phyloP scores from a whole-genome alignment of 2,888 invertebrate genomes.

The Clivina fossor region DNA sequence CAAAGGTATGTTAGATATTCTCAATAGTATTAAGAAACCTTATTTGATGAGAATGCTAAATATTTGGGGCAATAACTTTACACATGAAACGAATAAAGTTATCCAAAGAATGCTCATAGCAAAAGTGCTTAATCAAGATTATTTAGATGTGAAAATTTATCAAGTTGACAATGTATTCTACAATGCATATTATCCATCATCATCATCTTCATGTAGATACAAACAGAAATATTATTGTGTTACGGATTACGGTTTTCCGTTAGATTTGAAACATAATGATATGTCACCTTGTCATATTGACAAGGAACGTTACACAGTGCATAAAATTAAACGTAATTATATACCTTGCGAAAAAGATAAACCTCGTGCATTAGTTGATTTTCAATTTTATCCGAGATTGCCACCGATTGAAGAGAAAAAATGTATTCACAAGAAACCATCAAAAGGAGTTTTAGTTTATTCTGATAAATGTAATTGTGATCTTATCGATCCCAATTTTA shows the following conservation, averaged over 20 bases:
- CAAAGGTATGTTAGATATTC: constrained; percentile 56
- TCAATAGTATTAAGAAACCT: constrained; percentile 61
- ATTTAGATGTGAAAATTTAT: constrained; percentile 54
- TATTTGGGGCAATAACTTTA: constrained; percentile 54
- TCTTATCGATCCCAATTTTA: no score
- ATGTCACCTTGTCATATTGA: no score
- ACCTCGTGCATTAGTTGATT: constrained; percentile 45
- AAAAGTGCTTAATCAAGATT: constrained; percentile 51
- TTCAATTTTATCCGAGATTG: constrained; percentile 46
- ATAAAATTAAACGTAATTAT: constrained; percentile 47
- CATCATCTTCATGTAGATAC: no score
- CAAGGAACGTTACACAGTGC: no score
- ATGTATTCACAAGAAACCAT: no score
- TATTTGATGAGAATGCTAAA: constrained; percentile 50
- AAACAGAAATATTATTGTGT: constrained; percentile 61
- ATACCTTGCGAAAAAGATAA: constrained; percentile 42
- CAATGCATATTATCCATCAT: constrained; percentile 52
- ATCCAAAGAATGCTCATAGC: constrained; percentile 51
- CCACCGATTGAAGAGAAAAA: constrained; percentile 43
- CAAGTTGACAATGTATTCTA: constrained; percentile 49
- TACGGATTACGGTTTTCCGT: constrained; percentile 52
- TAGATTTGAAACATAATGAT: constrained; percentile 47
- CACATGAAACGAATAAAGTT: constrained; percentile 47
- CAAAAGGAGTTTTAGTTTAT: no score
- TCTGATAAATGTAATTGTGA: no score